phyloP scores from a whole-genome alignment of 2,113 vertebrate genomes.

The Phocoena phocoena region DNA sequence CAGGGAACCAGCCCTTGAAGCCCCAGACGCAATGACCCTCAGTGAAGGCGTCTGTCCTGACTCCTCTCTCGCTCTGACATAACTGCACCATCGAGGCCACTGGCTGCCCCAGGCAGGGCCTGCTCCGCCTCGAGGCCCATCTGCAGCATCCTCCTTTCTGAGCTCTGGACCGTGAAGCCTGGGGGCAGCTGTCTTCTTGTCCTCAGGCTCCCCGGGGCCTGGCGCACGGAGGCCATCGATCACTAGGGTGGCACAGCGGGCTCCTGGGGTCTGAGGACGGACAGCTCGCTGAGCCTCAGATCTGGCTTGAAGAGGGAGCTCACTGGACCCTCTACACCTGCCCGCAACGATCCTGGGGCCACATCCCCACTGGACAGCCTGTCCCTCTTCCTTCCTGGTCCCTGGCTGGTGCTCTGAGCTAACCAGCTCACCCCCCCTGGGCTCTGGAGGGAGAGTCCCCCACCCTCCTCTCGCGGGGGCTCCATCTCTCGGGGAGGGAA shows the following conservation, averaged over 20 bases:
- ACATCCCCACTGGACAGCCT: neutral
- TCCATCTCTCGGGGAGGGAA: neutral
- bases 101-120: neutral
- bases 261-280: neutral
- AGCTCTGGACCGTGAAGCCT: neutral
- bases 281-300: neutral
- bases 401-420: neutral
- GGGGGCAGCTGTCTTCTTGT: neutral
- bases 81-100: neutral
- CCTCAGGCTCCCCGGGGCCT: neutral
- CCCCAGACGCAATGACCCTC: neutral
- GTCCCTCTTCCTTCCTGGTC: neutral
- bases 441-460: neutral
- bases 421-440: neutral
- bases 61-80: too few relatives aligned
- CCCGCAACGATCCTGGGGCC: neutral
- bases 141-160: neutral
- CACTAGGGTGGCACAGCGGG: neutral
- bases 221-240: neutral
- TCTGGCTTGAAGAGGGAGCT: too few relatives aligned
- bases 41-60: neutral
- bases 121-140: neutral
- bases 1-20: neutral
- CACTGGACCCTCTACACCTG: neutral
- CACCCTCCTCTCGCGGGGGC: neutral